Base-by-base conservation (phyloP, 2,113 vertebrate genomes). In the Sardina pilchardus region DNA sequence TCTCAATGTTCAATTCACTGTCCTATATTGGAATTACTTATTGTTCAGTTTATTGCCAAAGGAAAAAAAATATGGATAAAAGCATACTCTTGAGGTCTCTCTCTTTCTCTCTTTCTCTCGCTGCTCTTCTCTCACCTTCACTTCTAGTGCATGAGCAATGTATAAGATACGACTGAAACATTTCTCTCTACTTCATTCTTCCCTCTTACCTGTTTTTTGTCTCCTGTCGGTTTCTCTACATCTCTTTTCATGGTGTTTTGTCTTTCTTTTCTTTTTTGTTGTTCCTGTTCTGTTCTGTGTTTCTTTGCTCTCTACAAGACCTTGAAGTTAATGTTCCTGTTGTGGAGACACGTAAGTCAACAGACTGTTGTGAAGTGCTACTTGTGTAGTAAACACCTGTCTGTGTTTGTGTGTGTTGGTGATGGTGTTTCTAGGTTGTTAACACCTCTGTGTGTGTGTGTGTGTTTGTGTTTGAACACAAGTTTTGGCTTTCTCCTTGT, bases 291-390 rank as follows among this genome's bases (percentile, higher is more conserved):
- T 86, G 85, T 42, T 67, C 90, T 87, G 90, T 92, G 81, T 87
- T 83, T 42, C 26, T 42, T 17, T 84, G 75, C 85, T 88, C 87
- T 84, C 91, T 89, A 81, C 7, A 95, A 97, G 95, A 94, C 90
- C 91, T 86, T 93, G 94, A 95, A 86, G 91, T 94, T 88, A 96
- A 86, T 90, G 93, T 91, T 91, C 89, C 92, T 84, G 90, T 93
- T 45, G 93, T 94, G 87, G 89, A 94, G 87, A 90, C 93, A 92
- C 48, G 94, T 95, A 95, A 96, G 94, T 96, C 89, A n/a, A 19
- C 42, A 24, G 83, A 53, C 9, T 83, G 39, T 88, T 84, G 59
- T n/a, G n/a, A n/a, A n/a, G n/a, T n/a, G 24, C 36, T 45, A 34
- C 30, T 16, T 78, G 30, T 36, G 71, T 6, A 67, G 86, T 84